Evolutionary conservation across 2,797 vertebrate genomes (phyloP).

Genomic region (Craterocephalus amniculus): DNA sequence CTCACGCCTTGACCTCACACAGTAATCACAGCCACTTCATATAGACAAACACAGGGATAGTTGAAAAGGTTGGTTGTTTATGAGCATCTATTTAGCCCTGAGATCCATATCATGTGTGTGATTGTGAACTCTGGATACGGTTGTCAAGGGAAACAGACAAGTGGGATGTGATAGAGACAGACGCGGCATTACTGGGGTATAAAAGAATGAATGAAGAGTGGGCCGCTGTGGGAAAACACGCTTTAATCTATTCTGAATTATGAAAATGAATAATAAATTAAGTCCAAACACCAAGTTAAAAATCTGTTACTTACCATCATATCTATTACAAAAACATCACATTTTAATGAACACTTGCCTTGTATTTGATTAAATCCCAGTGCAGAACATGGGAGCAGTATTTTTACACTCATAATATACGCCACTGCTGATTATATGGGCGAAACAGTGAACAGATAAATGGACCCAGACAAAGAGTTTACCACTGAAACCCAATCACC

Average conservation of each 20-base stretch:
- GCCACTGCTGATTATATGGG: conserved; percentile 10
- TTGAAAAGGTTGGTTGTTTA: conserved; percentile 61
- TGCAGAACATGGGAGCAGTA: conserved; percentile 11
- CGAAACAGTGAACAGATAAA: background rate
- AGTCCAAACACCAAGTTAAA: conserved; percentile 15
- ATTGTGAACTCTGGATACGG: conserved; percentile 63
- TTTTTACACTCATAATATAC: conserved; percentile 3
- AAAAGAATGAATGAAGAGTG: conserved; percentile 5
- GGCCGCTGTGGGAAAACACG: conserved; percentile 16
- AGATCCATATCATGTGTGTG: conserved; percentile 68
- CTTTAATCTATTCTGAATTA: conserved; percentile 31
- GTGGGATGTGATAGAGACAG: conserved; percentile 32
- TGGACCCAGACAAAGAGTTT: conserved; percentile 44
- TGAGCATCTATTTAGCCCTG: conserved; percentile 53
- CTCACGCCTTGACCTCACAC: conserved; percentile 46
- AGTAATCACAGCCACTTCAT: conserved; percentile 58
- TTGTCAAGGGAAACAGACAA: conserved; percentile 69
- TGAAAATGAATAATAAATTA: conserved; percentile 27
- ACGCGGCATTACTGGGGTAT: conserved; percentile 19
- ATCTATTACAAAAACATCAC: conserved; percentile 34
- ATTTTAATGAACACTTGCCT: conserved; percentile 7
- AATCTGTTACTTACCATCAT: conserved; percentile 29
- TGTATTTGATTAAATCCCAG: conserved; percentile 21
- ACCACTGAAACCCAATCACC: conserved; percentile 41
- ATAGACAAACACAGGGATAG: conserved; percentile 43